Base-by-base conservation (phyloP, 2,113 vertebrate species). In the Tamias sibiricus region DNA sequence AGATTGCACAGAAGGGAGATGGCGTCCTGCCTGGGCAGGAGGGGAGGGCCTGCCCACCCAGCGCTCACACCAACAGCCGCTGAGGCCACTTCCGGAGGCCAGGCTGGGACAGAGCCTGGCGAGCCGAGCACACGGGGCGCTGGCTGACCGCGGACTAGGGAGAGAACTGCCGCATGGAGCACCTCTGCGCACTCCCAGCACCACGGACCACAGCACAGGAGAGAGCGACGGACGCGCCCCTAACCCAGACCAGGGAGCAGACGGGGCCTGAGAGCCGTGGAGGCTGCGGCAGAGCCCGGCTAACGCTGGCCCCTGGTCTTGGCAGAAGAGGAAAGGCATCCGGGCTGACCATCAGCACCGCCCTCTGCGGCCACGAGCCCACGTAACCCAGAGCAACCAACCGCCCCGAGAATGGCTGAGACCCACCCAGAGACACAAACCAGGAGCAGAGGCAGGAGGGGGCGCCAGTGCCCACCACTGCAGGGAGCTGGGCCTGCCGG, bases 401-500 rank as follows among this genome's bases (percentile, higher is more conserved):
- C 22, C 6, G 8, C 4, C 19, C 2, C 3, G 6, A 1, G 0
- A n/a, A 62, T 35, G 37, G 62, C 12, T 37, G 26, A 16, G 80
- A 22, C 17, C 28, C 42, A 19, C 6, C 26, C 42, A 6, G 1
- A 30, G 10, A 2, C 28, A 37, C 28, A 54, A 68, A 68, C 30
- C n/a, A n/a, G 40, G 52, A 28, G 9, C 13, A 4, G 24, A 1
- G 11, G 24, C 10, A 17, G 19, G 59, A 52, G 22, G 20, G 9
- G 14, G 24, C 74, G 68, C 35, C 17, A 42, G 35, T 3, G 1
- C 71, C 47, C 30, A 32, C 10, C 0, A 3, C 30, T 3, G 0
- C 24, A 10, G 2, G 32, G 52, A 6, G 3, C 16, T n/a, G 17
- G 20, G 76, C 32, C 57, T 59, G 47, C 57, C 7, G 22, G 49